Evolutionary conservation across 2,797 vertebrate species (phyloP).

Genomic region (Aratinga solstitialis): DNA sequence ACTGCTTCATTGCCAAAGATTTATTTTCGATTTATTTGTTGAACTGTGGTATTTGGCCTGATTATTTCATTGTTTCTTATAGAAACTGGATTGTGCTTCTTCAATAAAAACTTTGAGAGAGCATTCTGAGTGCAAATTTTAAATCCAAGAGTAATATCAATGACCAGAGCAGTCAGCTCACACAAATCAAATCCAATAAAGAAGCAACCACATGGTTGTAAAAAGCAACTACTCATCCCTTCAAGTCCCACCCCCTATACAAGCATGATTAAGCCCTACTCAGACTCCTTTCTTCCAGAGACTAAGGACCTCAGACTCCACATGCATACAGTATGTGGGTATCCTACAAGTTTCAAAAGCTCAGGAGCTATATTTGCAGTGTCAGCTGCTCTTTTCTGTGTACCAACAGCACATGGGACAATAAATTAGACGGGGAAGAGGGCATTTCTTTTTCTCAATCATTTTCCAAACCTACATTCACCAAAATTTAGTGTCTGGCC

Average conservation of each 20-base stretch:
- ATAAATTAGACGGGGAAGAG: background rate
- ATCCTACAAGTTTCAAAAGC: background rate
- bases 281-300: background rate
- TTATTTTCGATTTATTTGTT: background rate
- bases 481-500: background rate
- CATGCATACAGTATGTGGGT: background rate
- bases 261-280: background rate
- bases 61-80: background rate
- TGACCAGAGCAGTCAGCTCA: background rate
- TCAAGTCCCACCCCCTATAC: background rate
- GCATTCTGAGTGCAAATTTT: background rate
- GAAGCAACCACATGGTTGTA: background rate
- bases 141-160: background rate
- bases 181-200: background rate
- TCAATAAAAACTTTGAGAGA: background rate
- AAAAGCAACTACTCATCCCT: background rate
- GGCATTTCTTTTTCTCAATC: background rate
- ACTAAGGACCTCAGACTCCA: background rate
- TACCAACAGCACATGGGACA: background rate
- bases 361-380: background rate
- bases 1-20: background rate
- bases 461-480: background rate
- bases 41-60: background rate
- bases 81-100: background rate
- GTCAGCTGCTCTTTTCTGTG: background rate